A percentile compares a stretch with the other conserved stretches of the same genome.
These are phyloP conservation scores for Pherbina coryleti DNA, from an alignment of 2,888 invertebrate species.

Conservation along the genomic window DNA sequence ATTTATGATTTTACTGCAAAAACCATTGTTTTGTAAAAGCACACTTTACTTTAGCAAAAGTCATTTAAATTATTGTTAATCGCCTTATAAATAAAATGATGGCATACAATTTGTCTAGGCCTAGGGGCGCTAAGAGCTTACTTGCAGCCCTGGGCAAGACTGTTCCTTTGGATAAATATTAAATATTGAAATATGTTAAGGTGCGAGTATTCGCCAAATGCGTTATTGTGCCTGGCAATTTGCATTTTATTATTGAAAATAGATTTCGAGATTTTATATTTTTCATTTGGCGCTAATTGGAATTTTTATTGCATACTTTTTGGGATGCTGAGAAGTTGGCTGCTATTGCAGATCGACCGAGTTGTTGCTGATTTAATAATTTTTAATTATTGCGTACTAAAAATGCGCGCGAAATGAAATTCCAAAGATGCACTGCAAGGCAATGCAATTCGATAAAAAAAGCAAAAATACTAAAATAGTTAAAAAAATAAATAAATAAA, in stretches of 20 bases:
- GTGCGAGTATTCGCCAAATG: neutral
- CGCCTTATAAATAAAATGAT: too few species aligned
- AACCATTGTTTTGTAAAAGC: too few species aligned
- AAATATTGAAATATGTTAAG: too few species aligned
- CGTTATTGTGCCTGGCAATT: neutral
- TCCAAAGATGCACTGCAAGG: neutral
- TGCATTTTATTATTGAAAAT: constrained; percentile 10
- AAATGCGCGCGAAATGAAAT: neutral
- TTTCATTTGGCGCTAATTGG: constrained; percentile 17
- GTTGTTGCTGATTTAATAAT: constrained; percentile 5
- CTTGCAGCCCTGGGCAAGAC: too few species aligned
- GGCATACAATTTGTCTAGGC: too few species aligned
- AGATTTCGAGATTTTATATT: constrained; percentile 7
- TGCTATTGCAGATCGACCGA: neutral
- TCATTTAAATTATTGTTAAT: too few species aligned
- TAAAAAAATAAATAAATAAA: neutral
- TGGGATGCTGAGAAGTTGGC: neutral
- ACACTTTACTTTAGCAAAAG: too few species aligned
- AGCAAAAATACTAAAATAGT: neutral
- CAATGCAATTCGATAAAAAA: neutral
- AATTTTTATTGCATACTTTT: constrained; percentile 23
- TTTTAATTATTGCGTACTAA: constrained; percentile 29
- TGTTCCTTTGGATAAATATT: too few species aligned
- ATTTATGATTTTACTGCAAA: too few species aligned
- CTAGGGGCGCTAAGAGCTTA: too few species aligned